phyloP scores from a whole-genome alignment of 2,113 vertebrate species.

The Pollimyrus isidori region DNA sequence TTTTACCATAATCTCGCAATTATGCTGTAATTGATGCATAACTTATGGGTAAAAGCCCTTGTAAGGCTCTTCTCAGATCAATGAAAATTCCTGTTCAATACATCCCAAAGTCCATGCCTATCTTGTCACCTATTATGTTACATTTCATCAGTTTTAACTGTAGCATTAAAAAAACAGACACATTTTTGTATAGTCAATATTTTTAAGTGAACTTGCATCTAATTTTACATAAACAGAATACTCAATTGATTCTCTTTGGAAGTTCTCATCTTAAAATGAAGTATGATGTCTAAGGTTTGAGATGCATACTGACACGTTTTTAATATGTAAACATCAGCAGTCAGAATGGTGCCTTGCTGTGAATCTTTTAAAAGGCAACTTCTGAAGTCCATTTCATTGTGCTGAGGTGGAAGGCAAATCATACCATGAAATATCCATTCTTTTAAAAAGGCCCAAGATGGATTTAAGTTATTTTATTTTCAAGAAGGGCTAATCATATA shows the following conservation, averaged over 20 bases:
- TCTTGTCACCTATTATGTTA: slow-evolving; percentile 12
- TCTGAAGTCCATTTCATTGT: slow-evolving; percentile 17
- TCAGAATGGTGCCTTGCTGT: neutral
- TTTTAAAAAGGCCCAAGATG: neutral
- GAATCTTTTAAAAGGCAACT: slow-evolving; percentile 18
- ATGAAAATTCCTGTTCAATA: slow-evolving; percentile 14
- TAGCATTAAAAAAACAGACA: neutral
- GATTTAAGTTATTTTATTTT: slow-evolving; percentile 13
- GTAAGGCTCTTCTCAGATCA: slow-evolving; percentile 1
- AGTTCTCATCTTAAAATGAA: neutral
- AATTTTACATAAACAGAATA: neutral
- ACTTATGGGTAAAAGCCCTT: neutral
- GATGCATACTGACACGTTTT: slow-evolving; percentile 8
- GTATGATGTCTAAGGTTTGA: neutral
- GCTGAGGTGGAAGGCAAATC: slow-evolving; percentile 6
- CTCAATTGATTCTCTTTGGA: neutral
- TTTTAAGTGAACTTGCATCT: neutral
- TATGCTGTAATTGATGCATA: neutral
- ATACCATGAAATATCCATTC: slow-evolving; percentile 15
- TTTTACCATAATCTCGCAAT: slow-evolving; percentile 18
- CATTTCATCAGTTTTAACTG: neutral
- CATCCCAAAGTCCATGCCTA: slow-evolving; percentile 12
- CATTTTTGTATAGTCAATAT: neutral
- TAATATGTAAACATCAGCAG: slow-evolving; percentile 2
- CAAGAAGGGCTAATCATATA: slow-evolving; percentile 7